phyloP scores from a whole-genome alignment of 2,797 vertebrate species.

The Erpetoichthys calabaricus region DNA sequence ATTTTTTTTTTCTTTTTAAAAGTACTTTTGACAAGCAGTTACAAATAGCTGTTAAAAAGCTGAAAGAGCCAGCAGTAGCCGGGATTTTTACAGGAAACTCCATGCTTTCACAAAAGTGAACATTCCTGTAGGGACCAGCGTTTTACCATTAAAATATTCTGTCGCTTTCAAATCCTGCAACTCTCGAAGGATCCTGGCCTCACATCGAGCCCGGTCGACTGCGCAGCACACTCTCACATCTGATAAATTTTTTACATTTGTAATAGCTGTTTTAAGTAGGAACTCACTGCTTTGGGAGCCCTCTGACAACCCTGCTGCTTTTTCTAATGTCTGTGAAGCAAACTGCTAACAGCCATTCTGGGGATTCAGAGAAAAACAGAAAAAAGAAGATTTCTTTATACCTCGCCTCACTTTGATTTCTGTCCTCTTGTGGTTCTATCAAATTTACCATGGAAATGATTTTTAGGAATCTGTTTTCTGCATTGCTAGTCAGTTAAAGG shows the following conservation, averaged over 20 bases:
- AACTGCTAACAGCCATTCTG: background rate
- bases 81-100: background rate
- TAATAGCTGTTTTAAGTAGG: constrained; percentile 31
- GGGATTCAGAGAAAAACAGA: background rate
- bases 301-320: background rate
- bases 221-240: background rate
- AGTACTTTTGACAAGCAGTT: too few relatives aligned
- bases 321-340: background rate
- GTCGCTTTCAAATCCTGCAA: background rate
- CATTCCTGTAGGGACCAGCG: background rate
- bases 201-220: background rate
- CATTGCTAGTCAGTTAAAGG: too few relatives aligned
- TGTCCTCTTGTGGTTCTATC: background rate
- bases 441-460: background rate
- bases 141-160: constrained; percentile 1
- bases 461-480: background rate
- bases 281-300: constrained; percentile 5
- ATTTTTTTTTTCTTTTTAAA: too few relatives aligned
- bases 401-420: background rate
- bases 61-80: background rate
- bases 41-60: background rate
- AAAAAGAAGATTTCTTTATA: background rate
- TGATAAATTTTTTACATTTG: constrained; percentile 32
- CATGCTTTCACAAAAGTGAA: background rate
- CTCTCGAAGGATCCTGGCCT: background rate